Evolutionary conservation across 2,888 invertebrate genomes (phyloP).

Genomic region (Rhagium mordax): DNA sequence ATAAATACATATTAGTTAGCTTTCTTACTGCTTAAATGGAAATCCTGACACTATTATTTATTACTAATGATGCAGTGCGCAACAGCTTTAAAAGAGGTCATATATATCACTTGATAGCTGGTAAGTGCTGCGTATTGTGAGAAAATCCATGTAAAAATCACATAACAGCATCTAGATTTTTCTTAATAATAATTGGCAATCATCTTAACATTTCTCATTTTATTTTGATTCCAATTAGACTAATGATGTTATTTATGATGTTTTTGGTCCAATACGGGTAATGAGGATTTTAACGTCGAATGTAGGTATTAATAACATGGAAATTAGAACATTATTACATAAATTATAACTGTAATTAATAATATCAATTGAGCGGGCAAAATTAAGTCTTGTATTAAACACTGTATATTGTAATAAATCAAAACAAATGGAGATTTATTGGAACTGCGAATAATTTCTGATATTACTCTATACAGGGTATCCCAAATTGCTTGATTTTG

Average conservation of each 20-base stretch:
- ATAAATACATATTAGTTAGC: too few species aligned
- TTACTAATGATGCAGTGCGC: too few species aligned
- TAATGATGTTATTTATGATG: slow-evolving; percentile 12
- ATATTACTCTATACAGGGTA: too few species aligned
- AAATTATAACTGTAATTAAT: slow-evolving; percentile 30
- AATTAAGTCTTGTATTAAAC: slow-evolving; percentile 8
- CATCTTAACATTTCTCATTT: slow-evolving; percentile 3
- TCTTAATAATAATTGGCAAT: slow-evolving; percentile 5
- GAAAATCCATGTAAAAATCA: not conserved
- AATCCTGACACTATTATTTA: too few species aligned
- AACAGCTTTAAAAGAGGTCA: not conserved
- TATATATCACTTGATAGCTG: not conserved
- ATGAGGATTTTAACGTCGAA: slow-evolving; percentile 16
- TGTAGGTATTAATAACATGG: slow-evolving; percentile 11
- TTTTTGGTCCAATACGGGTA: slow-evolving; percentile 10
- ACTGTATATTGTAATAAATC: slow-evolving; percentile 22
- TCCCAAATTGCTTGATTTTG: too few species aligned
- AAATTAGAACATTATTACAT: slow-evolving; percentile 26
- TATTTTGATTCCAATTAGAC: slow-evolving; percentile 18
- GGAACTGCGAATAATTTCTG: not conserved
- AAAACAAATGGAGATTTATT: slow-evolving; percentile 18
- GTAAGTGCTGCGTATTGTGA: not conserved
- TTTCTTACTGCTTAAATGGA: too few species aligned
- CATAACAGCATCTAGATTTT: slow-evolving; percentile 11
- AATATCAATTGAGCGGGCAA: slow-evolving; percentile 4